Conservation (phyloP, 2,888 invertebrate genomes). For the Mesorhabditis sp. region DNA sequence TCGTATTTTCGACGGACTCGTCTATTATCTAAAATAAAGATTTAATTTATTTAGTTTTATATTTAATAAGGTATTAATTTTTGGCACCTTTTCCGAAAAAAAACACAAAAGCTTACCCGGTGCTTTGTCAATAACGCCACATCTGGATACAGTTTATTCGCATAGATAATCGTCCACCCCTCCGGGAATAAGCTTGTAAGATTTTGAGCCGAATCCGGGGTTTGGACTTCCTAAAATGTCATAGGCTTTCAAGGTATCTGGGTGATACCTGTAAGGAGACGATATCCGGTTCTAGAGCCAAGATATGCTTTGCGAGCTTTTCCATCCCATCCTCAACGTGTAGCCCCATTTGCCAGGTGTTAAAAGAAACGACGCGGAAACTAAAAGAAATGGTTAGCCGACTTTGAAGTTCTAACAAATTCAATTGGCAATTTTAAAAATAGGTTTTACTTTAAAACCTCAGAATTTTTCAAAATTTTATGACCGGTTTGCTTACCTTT, state of each 20-base stretch:
- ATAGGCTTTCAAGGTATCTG: slow-evolving; percentile 1
- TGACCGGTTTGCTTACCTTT: too few species aligned
- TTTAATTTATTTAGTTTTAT: neutral
- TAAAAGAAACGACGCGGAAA: neutral
- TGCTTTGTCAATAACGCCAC: neutral
- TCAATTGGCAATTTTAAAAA: too few species aligned
- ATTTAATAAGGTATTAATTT: too few species aligned
- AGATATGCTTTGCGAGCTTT: neutral
- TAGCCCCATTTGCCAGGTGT: neutral
- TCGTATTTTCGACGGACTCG: neutral
- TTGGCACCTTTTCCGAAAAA: neutral
- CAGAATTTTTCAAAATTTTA: too few species aligned
- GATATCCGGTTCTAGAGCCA: neutral
- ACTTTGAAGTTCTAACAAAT: too few species aligned
- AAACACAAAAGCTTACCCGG: neutral
- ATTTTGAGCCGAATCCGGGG: neutral
- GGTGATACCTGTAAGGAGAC: neutral
- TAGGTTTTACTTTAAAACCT: too few species aligned
- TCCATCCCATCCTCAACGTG: neutral
- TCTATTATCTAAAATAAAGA: neutral
- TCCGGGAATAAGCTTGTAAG: neutral
- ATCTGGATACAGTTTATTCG: neutral
- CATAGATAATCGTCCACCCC: slow-evolving; percentile 1
- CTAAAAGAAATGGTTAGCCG: neutral
- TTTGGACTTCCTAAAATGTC: neutral